Percentiles rank a stretch among this genome's conserved stretches.
Conservation (phyloP, 2,113 vertebrate genomes). For the Opisthocomus hoazin region DNA sequence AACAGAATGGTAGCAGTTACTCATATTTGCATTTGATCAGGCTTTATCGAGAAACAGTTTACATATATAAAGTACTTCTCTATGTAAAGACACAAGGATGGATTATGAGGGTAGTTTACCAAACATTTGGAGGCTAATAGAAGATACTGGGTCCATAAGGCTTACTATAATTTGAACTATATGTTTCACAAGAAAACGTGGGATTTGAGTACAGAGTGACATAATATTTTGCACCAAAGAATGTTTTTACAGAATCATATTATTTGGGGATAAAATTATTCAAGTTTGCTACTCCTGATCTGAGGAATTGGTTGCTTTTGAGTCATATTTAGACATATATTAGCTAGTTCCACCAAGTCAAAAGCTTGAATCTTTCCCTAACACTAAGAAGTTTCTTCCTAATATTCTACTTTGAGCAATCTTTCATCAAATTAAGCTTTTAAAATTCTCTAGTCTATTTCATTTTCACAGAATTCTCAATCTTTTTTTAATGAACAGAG, state of each 20-base stretch:
- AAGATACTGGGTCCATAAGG: background rate
- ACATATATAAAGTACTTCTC: background rate
- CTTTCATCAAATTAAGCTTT: background rate
- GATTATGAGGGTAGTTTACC: background rate
- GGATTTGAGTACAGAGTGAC: background rate
- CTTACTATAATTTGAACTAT: background rate
- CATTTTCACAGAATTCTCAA: background rate
- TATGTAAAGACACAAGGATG: background rate
- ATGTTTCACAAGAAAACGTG: background rate
- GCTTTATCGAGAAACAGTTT: background rate
- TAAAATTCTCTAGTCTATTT: background rate
- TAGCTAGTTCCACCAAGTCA: background rate
- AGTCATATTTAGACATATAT: background rate
- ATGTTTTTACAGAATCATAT: background rate
- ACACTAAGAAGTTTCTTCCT: background rate
- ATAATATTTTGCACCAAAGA: background rate
- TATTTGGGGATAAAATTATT: background rate
- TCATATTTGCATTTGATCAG: background rate
- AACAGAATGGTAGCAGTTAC: background rate
- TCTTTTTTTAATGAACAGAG: background rate
- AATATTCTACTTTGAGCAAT: background rate
- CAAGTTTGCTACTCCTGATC: background rate
- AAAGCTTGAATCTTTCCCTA: background rate
- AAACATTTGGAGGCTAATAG: background rate
- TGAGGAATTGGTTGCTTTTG: background rate